Evolutionary conservation across 2,888 invertebrate genomes (phyloP).

Genomic region (Capitulum mitella): DNA sequence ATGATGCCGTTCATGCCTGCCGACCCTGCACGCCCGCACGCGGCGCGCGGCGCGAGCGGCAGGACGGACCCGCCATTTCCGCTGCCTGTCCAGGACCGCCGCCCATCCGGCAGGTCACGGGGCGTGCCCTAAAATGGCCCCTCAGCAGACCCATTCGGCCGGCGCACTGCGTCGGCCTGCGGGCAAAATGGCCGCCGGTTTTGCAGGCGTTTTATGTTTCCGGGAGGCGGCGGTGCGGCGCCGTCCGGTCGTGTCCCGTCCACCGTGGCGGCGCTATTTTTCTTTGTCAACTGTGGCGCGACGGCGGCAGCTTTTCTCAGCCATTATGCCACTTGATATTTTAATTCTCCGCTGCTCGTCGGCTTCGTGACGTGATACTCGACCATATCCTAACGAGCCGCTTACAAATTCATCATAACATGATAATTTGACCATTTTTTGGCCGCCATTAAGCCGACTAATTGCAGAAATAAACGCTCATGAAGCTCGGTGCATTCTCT

Average conservation of each 20-base stretch:
- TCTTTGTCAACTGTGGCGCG: not conserved
- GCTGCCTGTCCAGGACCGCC: too few relatives aligned
- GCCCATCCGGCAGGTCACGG: too few relatives aligned
- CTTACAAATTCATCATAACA: slow-evolving; percentile 2
- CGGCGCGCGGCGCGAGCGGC: too few relatives aligned
- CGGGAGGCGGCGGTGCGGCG: not conserved
- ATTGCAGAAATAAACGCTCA: not conserved
- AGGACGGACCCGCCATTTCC: too few relatives aligned
- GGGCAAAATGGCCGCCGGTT: not conserved
- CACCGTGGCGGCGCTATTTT: not conserved
- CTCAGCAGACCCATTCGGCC: too few relatives aligned
- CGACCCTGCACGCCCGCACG: too few relatives aligned
- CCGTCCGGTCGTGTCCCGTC: not conserved
- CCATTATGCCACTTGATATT: not conserved
- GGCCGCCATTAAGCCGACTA: not conserved
- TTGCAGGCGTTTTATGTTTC: slow-evolving; percentile 7
- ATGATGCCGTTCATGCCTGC: too few relatives aligned
- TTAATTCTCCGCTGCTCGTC: not conserved
- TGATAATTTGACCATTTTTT: not conserved
- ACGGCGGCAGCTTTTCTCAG: not conserved
- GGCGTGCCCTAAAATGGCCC: not conserved
- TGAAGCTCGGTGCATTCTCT: not conserved
- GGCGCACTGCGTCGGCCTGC: not conserved
- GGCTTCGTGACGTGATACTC: not conserved
- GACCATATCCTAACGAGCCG: not conserved